A percentile compares a stretch with the other conserved stretches of the same genome.
These are phyloP conservation scores for Enhydra lutris DNA, from an alignment of 2,113 vertebrate genomes.

Conservation along the genomic window DNA sequence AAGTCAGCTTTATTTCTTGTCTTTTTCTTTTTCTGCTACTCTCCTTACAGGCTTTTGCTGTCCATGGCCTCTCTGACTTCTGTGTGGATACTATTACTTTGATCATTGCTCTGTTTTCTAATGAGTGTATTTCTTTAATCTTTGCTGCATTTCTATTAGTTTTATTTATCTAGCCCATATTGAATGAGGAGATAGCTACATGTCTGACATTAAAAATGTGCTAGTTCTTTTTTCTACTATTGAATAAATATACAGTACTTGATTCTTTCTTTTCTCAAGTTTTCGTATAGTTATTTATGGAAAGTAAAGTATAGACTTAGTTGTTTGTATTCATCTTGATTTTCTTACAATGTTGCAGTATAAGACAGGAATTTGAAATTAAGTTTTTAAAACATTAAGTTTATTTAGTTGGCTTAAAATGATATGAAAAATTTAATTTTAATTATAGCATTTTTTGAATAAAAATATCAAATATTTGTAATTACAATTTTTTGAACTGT, in stretches of 20 bases:
- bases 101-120: constrained; percentile 15
- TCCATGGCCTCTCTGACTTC: neutral
- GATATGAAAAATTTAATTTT: neutral
- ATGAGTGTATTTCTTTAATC: constrained; percentile 27
- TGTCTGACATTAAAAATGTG: neutral
- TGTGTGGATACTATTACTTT: neutral
- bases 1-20: neutral
- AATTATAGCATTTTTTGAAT: neutral
- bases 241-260: constrained; percentile 40
- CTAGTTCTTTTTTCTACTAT: neutral
- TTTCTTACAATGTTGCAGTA: constrained; percentile 9
- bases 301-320: neutral
- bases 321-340: neutral
- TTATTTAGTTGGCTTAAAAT: constrained; percentile 3
- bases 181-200: constrained; percentile 36
- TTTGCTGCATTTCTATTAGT: neutral
- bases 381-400: neutral
- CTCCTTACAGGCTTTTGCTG: neutral
- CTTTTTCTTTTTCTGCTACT: neutral
- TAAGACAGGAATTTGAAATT: constrained; percentile 25
- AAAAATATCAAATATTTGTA: constrained; percentile 11
- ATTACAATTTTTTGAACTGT: constrained; percentile 9
- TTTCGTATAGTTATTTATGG: constrained; percentile 14
- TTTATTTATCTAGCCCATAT: constrained; percentile 33
- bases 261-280: neutral